A percentile compares a stretch with the other conserved stretches of the same genome.
Evolutionary conservation across 2,797 vertebrate species (phyloP).

Genomic region (Gadopsis marmoratus): DNA sequence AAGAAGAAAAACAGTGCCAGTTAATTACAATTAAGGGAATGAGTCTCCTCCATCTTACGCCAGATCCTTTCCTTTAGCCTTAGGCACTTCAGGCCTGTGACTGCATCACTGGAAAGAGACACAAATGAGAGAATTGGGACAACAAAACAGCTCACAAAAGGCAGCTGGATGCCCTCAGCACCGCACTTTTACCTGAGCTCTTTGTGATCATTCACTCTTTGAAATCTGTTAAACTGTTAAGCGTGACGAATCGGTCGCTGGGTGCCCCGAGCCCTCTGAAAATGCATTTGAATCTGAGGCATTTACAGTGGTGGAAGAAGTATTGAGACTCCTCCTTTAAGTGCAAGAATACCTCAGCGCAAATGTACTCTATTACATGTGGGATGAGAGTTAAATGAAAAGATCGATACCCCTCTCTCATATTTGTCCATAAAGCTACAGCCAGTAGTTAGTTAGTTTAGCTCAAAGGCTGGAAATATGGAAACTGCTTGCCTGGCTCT

Average conservation of each 20-base stretch:
- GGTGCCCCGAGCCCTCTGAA: slow-evolving; percentile 6
- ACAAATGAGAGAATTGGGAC: slow-evolving; percentile 69
- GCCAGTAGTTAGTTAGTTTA: neutral
- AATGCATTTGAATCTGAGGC: slow-evolving; percentile 28
- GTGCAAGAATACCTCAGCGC: neutral
- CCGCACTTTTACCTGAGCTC: slow-evolving; percentile 56
- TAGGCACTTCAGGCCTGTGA: slow-evolving; percentile 31
- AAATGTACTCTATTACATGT: neutral
- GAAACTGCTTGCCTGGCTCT: neutral
- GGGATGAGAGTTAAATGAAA: neutral
- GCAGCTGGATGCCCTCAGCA: slow-evolving; percentile 53
- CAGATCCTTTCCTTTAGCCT: slow-evolving; percentile 53
- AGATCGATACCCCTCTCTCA: neutral
- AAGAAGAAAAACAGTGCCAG: slow-evolving; percentile 38
- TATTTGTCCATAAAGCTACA: neutral
- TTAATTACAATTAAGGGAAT: slow-evolving; percentile 76
- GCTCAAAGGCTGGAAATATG: neutral
- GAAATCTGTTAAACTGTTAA: slow-evolving; percentile 45
- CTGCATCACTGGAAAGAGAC: slow-evolving; percentile 65
- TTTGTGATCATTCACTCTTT: slow-evolving; percentile 48
- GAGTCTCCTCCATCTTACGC: slow-evolving; percentile 55
- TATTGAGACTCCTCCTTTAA: neutral
- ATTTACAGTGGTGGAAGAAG: slow-evolving; percentile 24
- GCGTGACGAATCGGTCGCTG: slow-evolving; percentile 25
- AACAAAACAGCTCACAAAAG: slow-evolving; percentile 56